Conservation (phyloP, 2,113 vertebrate species). For the Colaptes auratus region DNA sequence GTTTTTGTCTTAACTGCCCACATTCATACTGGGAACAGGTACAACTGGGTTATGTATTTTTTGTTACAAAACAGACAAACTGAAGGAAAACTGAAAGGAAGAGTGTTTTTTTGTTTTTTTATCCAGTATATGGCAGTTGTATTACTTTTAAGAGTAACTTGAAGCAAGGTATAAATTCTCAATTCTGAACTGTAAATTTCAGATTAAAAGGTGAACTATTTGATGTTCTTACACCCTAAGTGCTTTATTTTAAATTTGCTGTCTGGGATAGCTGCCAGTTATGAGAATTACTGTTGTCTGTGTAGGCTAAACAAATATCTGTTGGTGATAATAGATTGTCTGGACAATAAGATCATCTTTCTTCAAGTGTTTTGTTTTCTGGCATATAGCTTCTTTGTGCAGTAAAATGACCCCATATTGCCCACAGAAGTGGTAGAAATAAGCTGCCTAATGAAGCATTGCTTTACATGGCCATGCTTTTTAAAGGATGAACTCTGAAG, state of each 20-base stretch:
- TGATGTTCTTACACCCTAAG: not conserved
- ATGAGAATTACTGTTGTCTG: not conserved
- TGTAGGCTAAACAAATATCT: not conserved
- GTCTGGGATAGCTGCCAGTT: not conserved
- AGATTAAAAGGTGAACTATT: not conserved
- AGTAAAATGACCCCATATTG: not conserved
- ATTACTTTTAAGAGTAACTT: not conserved
- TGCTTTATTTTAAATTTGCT: not conserved
- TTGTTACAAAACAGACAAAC: not conserved
- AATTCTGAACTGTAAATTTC: not conserved
- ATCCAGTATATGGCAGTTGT: not conserved
- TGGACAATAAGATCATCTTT: not conserved
- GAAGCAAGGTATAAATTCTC: not conserved
- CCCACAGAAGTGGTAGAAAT: not conserved
- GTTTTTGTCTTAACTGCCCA: not conserved
- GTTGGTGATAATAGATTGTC: not conserved
- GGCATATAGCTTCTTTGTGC: not conserved
- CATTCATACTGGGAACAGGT: not conserved
- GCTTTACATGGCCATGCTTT: not conserved
- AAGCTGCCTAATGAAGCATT: not conserved
- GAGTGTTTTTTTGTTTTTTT: not conserved
- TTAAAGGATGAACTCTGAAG: not conserved
- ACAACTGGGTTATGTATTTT: rapidly evolving
- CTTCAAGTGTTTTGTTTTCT: not conserved
- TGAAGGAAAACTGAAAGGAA: not conserved